Conservation (phyloP, 2,888 invertebrate species). For the Adelognathus sp. region DNA sequence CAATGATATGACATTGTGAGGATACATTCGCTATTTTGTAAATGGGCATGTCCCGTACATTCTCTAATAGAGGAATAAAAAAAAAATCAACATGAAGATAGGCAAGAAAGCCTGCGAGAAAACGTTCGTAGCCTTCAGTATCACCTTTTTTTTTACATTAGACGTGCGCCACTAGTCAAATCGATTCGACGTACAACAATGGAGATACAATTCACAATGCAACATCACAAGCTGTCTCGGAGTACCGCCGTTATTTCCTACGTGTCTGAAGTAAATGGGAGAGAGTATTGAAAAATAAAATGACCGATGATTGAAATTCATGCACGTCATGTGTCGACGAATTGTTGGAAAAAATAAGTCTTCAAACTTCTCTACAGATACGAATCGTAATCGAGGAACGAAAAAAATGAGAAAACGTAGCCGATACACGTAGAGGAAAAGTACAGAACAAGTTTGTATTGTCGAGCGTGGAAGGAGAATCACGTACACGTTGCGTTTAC, state of each 20-base stretch:
- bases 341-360: background rate
- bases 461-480: conserved; percentile 1
- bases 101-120: too few relatives aligned
- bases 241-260: background rate
- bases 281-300: background rate
- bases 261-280: conserved; percentile 9
- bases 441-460: background rate
- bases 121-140: too few relatives aligned
- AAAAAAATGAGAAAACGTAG: background rate
- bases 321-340: background rate
- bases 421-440: background rate
- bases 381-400: background rate
- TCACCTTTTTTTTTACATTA: too few relatives aligned
- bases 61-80: too few relatives aligned
- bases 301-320: background rate
- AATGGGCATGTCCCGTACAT: too few relatives aligned
- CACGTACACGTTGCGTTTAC: conserved; percentile 30
- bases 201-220: background rate
- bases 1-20: too few relatives aligned
- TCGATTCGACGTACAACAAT: background rate
- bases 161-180: too few relatives aligned
- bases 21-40: too few relatives aligned
- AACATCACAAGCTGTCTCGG: background rate
- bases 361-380: background rate
- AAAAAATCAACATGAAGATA: too few relatives aligned